Percentiles rank a stretch among this genome's conserved stretches.
These are phyloP conservation scores for Ochropacha duplaris DNA, from an alignment of 2,888 invertebrate species.

Conservation along the genomic window DNA sequence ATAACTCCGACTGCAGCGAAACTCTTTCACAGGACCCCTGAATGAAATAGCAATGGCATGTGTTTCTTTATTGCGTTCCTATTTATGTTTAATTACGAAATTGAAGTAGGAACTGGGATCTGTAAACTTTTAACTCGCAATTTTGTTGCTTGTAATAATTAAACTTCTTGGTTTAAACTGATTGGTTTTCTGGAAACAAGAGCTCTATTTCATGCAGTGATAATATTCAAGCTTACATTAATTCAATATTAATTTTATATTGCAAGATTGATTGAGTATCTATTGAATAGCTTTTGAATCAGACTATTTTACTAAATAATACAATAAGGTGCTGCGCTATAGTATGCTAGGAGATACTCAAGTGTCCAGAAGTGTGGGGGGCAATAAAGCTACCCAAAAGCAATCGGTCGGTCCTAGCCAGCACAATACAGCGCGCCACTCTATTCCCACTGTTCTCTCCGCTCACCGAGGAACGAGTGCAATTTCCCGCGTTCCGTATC, in stretches of 20 bases:
- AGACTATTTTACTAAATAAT: not conserved
- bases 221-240: not conserved
- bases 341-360: not conserved
- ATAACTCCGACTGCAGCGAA: slow-evolving; percentile 47
- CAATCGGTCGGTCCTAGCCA: slow-evolving; percentile 63
- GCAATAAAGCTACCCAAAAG: slow-evolving; percentile 66
- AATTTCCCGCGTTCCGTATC: slow-evolving; percentile 79
- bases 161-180: no score
- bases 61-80: not conserved
- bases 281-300: not conserved
- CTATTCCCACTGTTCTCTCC: slow-evolving; percentile 68
- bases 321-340: not conserved
- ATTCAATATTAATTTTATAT: not conserved
- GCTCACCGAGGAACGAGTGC: slow-evolving; percentile 68
- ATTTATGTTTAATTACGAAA: not conserved
- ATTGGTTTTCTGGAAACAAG: not conserved
- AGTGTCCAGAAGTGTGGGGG: slow-evolving; percentile 50
- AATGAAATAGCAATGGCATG: not conserved
- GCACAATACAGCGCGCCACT: slow-evolving; percentile 66
- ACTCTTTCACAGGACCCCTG: slow-evolving; percentile 34
- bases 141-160: not conserved
- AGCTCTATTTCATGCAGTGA: not conserved
- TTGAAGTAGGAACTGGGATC: not conserved
- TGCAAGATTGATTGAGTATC: not conserved
- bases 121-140: not conserved